Evolutionary conservation across 2,888 invertebrate species (phyloP).

Genomic region (Nipponacmea schrenckii): DNA sequence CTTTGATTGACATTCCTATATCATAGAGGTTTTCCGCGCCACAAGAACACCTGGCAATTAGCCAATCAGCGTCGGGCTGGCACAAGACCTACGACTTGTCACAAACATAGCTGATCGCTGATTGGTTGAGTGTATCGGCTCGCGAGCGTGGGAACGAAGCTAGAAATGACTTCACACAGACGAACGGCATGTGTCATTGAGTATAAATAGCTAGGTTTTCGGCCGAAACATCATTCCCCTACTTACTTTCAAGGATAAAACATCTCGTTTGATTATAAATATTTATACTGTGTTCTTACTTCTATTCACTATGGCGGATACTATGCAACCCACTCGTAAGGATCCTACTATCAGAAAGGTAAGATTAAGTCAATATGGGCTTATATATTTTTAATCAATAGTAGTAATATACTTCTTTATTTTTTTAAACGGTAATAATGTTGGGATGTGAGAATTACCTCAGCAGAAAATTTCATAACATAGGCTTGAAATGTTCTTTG

Average conservation of each 20-base stretch:
- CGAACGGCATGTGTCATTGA: conserved; percentile 45
- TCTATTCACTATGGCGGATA: conserved; percentile 19
- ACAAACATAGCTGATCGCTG: conserved; percentile 19
- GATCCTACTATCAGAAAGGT: conserved; percentile 26
- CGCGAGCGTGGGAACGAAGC: conserved; percentile 59
- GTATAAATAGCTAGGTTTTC: conserved; percentile 37
- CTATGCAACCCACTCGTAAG: conserved; percentile 16
- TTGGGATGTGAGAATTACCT: not conserved
- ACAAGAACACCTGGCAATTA: conserved; percentile 41
- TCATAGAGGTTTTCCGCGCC: conserved; percentile 14
- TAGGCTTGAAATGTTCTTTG: no score
- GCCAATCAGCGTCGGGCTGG: conserved; percentile 36
- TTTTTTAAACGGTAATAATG: not conserved
- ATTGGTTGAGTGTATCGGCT: conserved; percentile 51
- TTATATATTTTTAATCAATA: conserved; percentile 4
- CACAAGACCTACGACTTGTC: conserved; percentile 32
- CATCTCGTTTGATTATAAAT: no score
- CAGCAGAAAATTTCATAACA: no score
- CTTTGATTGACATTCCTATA: conserved; percentile 46
- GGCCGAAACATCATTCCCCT: not conserved
- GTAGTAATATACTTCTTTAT: not conserved
- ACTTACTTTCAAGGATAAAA: conserved; percentile 16
- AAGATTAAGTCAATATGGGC: not conserved
- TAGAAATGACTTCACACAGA: conserved; percentile 54
- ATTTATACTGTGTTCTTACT: no score